Conservation (phyloP, 1,140 invertebrate species). For the Cotesia glomerata region DNA sequence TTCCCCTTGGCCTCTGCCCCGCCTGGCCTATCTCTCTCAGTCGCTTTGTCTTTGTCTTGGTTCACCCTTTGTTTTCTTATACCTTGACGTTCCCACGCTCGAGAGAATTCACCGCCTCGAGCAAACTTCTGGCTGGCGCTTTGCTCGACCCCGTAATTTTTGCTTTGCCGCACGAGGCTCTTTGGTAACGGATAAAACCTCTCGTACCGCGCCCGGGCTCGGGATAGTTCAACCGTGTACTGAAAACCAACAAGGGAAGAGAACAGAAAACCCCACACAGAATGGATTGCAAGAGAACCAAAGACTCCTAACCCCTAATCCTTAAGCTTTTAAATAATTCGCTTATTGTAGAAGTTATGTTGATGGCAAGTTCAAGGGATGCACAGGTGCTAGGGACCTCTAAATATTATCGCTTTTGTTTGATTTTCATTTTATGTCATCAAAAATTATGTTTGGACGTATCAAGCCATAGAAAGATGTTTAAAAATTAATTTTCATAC, state of each 20-base stretch:
- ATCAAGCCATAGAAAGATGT: no score
- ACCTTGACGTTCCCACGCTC: slow-evolving; percentile 27
- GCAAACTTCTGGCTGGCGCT: slow-evolving; percentile 14
- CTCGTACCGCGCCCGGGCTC: slow-evolving; percentile 5
- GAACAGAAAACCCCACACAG: slow-evolving; percentile 5
- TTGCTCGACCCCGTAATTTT: slow-evolving; percentile 27
- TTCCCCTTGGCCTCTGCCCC: no score
- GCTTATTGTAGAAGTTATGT: no score
- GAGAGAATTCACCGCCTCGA: slow-evolving; percentile 23
- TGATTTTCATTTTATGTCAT: no score
- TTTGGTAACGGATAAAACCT: slow-evolving; percentile 27
- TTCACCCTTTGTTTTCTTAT: slow-evolving; percentile 12
- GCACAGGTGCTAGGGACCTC: no score
- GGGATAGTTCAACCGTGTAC: slow-evolving; percentile 16
- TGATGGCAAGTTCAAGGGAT: no score
- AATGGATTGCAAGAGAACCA: slow-evolving; percentile 15
- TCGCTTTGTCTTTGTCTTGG: neutral
- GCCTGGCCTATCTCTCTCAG: neutral
- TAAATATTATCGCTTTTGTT: no score
- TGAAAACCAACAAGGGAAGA: neutral
- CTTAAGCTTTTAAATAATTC: slow-evolving; percentile 15
- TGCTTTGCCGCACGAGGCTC: slow-evolving; percentile 26
- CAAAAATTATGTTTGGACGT: no score
- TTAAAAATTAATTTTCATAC: no score
- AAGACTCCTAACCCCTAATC: slow-evolving; percentile 23